Evolutionary conservation across 53 echinoderm and acorn worm species (phyloP).

Genomic region (Mesocentrotus franciscanus): DNA sequence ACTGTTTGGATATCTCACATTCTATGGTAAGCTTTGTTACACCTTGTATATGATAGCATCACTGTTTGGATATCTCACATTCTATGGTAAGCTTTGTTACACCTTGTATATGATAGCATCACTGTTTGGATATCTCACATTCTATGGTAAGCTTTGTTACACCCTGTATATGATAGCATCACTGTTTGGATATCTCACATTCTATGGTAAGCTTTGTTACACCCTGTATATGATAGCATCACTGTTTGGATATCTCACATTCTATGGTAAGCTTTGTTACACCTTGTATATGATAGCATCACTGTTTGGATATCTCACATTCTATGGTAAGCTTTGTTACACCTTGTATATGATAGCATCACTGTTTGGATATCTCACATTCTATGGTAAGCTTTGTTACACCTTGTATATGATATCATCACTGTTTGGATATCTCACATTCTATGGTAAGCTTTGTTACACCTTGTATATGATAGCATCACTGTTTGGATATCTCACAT

Average conservation of each 20-base stretch:
- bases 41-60: slow-evolving; percentile 83
- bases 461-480: slow-evolving; percentile 83
- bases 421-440: slow-evolving; percentile 92
- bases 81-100: slow-evolving; percentile 91
- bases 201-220: slow-evolving; percentile 91
- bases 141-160: slow-evolving; percentile 91
- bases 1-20: slow-evolving; percentile 92
- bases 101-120: slow-evolving; percentile 83
- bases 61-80: slow-evolving; percentile 92
- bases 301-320: slow-evolving; percentile 92
- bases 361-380: slow-evolving; percentile 92
- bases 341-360: slow-evolving; percentile 83
- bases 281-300: slow-evolving; percentile 83
- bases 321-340: slow-evolving; percentile 91
- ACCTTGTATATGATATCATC: slow-evolving; percentile 83
- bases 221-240: slow-evolving; percentile 83
- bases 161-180: slow-evolving; percentile 83
- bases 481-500: slow-evolving; percentile 92
- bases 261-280: slow-evolving; percentile 91
- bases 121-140: slow-evolving; percentile 92
- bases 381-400: slow-evolving; percentile 91
- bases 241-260: slow-evolving; percentile 92
- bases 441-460: slow-evolving; percentile 91
- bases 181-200: slow-evolving; percentile 92
- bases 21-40: slow-evolving; percentile 91